Evolutionary conservation across 2,113 vertebrate species (phyloP), one percentile per base, ranked within the genome.

Genomic region (Cephalopterus ornatus): DNA sequence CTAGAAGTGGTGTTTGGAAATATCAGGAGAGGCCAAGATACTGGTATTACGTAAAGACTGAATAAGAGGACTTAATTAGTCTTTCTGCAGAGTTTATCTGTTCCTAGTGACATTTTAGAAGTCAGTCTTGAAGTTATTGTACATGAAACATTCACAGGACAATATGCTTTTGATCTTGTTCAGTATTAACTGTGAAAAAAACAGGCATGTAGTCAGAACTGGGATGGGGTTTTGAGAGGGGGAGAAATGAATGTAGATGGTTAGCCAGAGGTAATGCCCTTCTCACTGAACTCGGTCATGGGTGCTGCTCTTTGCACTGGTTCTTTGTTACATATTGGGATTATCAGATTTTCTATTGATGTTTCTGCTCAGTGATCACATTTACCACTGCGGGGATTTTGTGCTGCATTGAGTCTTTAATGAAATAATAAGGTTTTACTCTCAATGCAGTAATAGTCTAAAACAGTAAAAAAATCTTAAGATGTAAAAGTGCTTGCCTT

Each of bases 301-400:
- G 12, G 12, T 56, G 6, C 19, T 65, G 55, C 16, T 84, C 67
- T 76, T 37, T 92, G 47, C 28, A 5, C 0, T 1, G 49, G 5
- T 19, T 68, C 6, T n/a, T 70, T 2, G 3, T 63, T 80, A 12
- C 10, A 2, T 49, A 7, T 2, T 50, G 0, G 1, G 8, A 32
- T 80, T 53, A n/a, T 30, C 8, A 19, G 1, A 28, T 37, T 88
- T 74, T n/a, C 14, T 72, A 0, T 6, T 47, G 47, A 53, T 42
- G 11, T 30, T 91, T 58, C 20, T 92, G 17, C 32, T 84, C 27
- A 42, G 27, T 23, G 16, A 18, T 67, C 39, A 11, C 12, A 2
- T 20, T 55, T 52, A 67, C 46, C 37, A 59, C 68, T 61, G 37
- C 5, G 9, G 5, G 15, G 11, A 37, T 46, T 32, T 55, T 75